Conservation (phyloP, 2,888 invertebrate species). For the Synergus japonicus region DNA sequence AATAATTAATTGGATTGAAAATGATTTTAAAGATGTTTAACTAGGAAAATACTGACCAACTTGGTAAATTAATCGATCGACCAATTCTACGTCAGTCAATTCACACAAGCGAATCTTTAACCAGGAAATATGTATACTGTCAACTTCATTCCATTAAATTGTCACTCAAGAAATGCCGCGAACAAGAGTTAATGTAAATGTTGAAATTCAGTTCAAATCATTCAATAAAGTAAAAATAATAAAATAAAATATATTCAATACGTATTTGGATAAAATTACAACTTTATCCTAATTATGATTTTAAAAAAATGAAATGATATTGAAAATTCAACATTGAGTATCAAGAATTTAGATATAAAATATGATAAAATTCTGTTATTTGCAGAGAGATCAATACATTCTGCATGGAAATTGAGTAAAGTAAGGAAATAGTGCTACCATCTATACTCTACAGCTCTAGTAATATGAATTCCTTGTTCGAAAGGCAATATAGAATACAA, state of each 20-base stretch:
- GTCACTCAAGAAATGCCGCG: not conserved
- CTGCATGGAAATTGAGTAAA: conserved; percentile 27
- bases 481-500: not conserved
- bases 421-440: conserved; percentile 31
- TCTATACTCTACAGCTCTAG: conserved; percentile 1
- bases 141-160: conserved; percentile 9
- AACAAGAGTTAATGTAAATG: not conserved
- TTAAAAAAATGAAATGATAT: not conserved
- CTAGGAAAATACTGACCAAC: not conserved
- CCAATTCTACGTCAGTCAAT: not conserved
- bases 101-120: not conserved
- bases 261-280: too few species aligned
- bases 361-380: conserved; percentile 8
- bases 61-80: not conserved
- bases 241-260: not conserved
- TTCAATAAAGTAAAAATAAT: not conserved
- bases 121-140: not conserved
- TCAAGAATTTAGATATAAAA: conserved; percentile 17
- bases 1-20: not conserved
- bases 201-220: not conserved
- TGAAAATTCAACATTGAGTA: not conserved
- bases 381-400: conserved; percentile 26
- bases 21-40: not conserved
- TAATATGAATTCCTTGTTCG: conserved; percentile 14
- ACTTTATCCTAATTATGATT: not conserved